phyloP scores from a whole-genome alignment of 1,140 invertebrate species.

The Lucilia cuprina region DNA sequence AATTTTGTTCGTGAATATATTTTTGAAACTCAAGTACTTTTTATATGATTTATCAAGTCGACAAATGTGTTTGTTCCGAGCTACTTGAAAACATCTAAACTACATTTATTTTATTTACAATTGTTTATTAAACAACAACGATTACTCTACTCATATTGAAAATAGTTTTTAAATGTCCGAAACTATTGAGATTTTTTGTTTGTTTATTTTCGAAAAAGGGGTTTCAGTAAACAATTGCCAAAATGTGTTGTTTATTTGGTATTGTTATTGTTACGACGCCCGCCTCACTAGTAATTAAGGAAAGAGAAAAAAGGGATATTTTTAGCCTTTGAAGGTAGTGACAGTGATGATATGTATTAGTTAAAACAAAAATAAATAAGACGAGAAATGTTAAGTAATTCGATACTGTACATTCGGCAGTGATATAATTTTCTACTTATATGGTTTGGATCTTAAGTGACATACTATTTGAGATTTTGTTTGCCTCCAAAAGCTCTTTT shows the following conservation, averaged over 20 bases:
- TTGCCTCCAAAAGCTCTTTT: no score
- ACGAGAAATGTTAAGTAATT: no score
- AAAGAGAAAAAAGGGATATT: not conserved
- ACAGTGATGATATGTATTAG: no score
- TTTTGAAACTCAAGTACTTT: not conserved
- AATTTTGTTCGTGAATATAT: not conserved
- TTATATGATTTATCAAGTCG: not conserved
- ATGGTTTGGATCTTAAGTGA: no score
- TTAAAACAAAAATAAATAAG: no score
- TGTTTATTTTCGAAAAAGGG: not conserved
- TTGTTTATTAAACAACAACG: not conserved
- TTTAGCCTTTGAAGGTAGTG: no score
- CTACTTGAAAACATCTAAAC: slow-evolving; percentile 7
- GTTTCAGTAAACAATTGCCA: not conserved
- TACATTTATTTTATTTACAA: not conserved
- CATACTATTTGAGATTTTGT: no score
- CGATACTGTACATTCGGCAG: no score
- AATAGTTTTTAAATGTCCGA: not conserved
- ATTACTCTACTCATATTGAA: not conserved
- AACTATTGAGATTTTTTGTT: not conserved
- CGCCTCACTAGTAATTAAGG: not conserved
- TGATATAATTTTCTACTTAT: no score
- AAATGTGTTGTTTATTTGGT: not conserved
- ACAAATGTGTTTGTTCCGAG: not conserved
- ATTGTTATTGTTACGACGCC: not conserved